Evolutionary conservation across 1,140 invertebrate species (phyloP), one percentile per base, ranked within the genome.

Genomic region (Drosophila kurseongensis): DNA sequence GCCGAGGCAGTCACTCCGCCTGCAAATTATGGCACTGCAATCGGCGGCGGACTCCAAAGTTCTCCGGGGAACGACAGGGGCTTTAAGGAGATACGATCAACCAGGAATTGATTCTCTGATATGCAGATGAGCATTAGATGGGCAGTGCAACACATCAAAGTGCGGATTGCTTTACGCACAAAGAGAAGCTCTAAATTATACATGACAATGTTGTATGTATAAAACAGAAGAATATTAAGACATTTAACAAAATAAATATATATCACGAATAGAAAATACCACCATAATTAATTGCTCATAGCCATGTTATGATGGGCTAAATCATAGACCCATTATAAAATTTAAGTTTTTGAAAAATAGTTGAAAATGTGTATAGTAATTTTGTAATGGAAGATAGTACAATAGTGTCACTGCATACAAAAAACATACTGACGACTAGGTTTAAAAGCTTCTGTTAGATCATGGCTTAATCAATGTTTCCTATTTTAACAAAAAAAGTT

Each of bases 11-110:
- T 29, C 38, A 32, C 55, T 57, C 27, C 55, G 40, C 68, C 40
- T 72, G 68, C 54, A 71, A 71, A 42, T 71, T 69, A 69, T 72
- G 68, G 66, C 51, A 58, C 54, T 72, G 68, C 68, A 71, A 27
- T 54, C 36, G 42, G 52, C 58, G 32, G 29, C 36, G 14, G 10
- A 51, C 61, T 66, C 60, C 35, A 67, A 67, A 67, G 65, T 42
- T 62, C 44, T 42, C 29, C 8, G 14, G 44, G 51, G 38, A 14
- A 29, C 23, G 36, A 41, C 13, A 27, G 18, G 32, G 14, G 14
- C 50, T 29, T 27, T n/a, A 6, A 5, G 12, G 50, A 38, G 52
- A 72, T 57, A 42, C 18, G 61, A 68, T 68, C 65, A 66, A 51
- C 61, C 47, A 54, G 65, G 47, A 66, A 66, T 66, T 66, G 47